phyloP scores from a whole-genome alignment of 2,888 invertebrate genomes.

The Lissonota sp. region DNA sequence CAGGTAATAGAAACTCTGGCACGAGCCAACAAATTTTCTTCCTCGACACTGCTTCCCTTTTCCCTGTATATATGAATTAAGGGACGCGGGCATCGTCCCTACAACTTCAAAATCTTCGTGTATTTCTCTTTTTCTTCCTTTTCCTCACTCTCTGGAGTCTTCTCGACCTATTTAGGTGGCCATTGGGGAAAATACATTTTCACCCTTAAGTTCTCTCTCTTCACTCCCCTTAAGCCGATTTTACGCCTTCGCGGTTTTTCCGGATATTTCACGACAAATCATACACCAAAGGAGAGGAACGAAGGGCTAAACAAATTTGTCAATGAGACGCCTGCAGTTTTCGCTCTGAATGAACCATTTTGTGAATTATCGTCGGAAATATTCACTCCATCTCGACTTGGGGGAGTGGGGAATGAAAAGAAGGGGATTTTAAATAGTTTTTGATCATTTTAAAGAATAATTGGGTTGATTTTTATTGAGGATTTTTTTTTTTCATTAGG shows the following conservation, averaged over 20 bases:
- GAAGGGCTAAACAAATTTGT: constrained; percentile 28
- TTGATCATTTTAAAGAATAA: too few relatives aligned
- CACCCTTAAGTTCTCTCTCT: not conserved
- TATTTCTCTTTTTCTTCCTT: not conserved
- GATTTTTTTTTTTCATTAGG: too few relatives aligned
- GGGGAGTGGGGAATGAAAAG: too few relatives aligned
- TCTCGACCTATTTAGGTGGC: constrained; percentile 9
- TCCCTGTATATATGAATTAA: not conserved
- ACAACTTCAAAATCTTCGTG: not conserved
- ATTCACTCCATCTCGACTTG: too few relatives aligned
- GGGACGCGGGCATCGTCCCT: too few relatives aligned
- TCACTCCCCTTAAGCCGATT: constrained; percentile 68
- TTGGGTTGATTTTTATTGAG: too few relatives aligned
- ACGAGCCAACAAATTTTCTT: constrained; percentile 72
- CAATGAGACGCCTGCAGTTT: not conserved
- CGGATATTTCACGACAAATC: constrained; percentile 49
- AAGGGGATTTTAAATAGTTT: too few relatives aligned
- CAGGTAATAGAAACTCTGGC: constrained; percentile 73
- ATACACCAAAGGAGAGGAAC: not conserved
- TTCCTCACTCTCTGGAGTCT: not conserved
- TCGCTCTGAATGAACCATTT: constrained; percentile 4
- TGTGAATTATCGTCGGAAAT: too few relatives aligned
- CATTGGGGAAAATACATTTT: not conserved
- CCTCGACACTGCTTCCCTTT: not conserved
- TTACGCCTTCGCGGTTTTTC: constrained; percentile 65